Evolutionary conservation across 2,797 vertebrate species (phyloP).

Genomic region (Oreortyx pictus): DNA sequence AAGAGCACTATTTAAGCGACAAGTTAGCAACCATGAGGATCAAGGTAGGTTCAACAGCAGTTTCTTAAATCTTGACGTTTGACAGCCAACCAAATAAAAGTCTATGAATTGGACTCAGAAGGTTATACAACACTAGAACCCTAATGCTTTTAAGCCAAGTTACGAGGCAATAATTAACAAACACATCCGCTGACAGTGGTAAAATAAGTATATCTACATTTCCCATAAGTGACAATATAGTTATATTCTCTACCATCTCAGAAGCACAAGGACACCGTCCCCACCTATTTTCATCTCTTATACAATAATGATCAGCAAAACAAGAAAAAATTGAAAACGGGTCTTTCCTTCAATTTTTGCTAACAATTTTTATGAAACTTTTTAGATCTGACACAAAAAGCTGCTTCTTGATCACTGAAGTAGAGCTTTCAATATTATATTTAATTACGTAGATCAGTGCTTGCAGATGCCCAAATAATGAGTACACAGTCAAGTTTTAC

Average conservation of each 20-base stretch:
- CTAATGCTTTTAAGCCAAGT: neutral
- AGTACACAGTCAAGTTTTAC: neutral
- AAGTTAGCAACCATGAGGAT: neutral
- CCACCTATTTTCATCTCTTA: neutral
- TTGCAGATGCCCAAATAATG: slow-evolving; percentile 38
- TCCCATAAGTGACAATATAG: neutral
- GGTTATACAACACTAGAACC: neutral
- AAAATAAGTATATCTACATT: neutral
- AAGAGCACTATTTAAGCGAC: neutral
- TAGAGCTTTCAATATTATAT: slow-evolving; percentile 10
- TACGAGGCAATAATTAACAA: neutral
- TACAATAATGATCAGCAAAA: neutral
- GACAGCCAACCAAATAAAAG: neutral
- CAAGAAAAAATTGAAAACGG: neutral
- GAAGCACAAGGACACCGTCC: neutral
- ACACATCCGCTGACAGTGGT: neutral
- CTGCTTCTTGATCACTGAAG: slow-evolving; percentile 1
- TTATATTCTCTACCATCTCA: neutral
- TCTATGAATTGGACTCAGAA: neutral
- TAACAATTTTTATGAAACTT: neutral
- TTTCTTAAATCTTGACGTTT: neutral
- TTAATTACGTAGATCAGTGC: slow-evolving; percentile 32
- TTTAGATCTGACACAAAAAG: neutral
- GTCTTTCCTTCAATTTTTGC: neutral
- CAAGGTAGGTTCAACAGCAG: neutral